Percentiles rank a stretch among this genome's conserved stretches.
Evolutionary conservation across 2,113 vertebrate genomes (phyloP).

Genomic region (Aegotheles bennettii): DNA sequence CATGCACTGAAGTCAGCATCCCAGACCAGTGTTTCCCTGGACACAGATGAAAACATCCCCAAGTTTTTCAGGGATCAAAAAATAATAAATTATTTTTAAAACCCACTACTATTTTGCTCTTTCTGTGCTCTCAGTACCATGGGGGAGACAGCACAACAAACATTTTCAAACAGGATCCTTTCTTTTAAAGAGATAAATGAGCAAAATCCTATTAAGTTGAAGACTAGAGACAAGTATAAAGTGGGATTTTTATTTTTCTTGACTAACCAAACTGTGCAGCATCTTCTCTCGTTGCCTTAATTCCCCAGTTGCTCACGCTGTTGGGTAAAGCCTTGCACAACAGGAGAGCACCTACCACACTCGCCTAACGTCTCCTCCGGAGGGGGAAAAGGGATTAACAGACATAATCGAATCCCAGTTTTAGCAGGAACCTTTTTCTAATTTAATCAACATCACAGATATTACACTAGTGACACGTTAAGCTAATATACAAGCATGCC

Average conservation of each 20-base stretch:
- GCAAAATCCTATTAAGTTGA: background rate
- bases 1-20: accelerated
- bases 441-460: background rate
- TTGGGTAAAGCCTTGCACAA: background rate
- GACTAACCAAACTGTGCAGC: background rate
- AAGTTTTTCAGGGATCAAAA: background rate
- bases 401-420: background rate
- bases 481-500: accelerated
- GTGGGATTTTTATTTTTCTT: background rate
- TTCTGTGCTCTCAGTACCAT: background rate
- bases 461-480: accelerated
- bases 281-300: background rate
- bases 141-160: background rate
- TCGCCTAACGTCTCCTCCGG: background rate
- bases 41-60: background rate
- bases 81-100: background rate
- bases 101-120: background rate
- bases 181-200: background rate
- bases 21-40: accelerated
- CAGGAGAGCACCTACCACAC: background rate
- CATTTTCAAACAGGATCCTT: background rate
- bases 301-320: accelerated
- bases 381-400: background rate
- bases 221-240: background rate
- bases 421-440: background rate